These are phyloP conservation scores for Mionectes olivaceus DNA, from an alignment of 2,797 vertebrate species.

Conservation along the genomic window DNA sequence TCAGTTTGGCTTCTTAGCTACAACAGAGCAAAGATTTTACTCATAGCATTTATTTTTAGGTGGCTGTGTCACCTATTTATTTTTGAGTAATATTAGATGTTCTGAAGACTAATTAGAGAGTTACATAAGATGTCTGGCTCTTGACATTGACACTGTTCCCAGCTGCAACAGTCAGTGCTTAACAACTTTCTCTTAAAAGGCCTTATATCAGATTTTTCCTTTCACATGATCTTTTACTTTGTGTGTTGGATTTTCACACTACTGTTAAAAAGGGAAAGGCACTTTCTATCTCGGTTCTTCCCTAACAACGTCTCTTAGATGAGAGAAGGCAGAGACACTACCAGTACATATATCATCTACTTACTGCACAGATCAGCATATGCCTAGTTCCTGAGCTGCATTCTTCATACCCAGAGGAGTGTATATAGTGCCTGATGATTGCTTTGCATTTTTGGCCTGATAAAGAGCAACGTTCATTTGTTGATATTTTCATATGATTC, in stretches of 20 bases:
- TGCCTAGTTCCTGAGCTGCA: background rate
- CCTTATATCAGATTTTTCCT: background rate
- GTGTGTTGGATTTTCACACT: background rate
- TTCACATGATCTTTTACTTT: background rate
- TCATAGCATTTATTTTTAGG: conserved; percentile 2
- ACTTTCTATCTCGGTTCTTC: background rate
- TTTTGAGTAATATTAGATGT: conserved; percentile 1
- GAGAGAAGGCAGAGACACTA: background rate
- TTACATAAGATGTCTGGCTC: conserved; percentile 1
- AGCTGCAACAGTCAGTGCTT: background rate
- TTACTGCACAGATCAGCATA: background rate
- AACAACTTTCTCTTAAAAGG: background rate
- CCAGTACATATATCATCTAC: background rate
- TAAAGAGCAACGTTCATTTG: background rate
- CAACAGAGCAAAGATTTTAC: background rate
- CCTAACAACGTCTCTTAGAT: background rate
- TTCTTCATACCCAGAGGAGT: background rate
- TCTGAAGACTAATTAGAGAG: background rate
- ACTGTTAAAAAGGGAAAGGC: background rate
- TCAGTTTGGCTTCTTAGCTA: background rate
- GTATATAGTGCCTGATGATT: background rate
- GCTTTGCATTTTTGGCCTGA: background rate
- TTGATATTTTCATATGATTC: background rate
- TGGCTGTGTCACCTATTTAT: background rate
- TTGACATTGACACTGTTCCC: conserved; percentile 21